Evolutionary conservation across 2,113 vertebrate species (phyloP), one percentile per base, ranked within the genome.

Genomic region (Grus americana): DNA sequence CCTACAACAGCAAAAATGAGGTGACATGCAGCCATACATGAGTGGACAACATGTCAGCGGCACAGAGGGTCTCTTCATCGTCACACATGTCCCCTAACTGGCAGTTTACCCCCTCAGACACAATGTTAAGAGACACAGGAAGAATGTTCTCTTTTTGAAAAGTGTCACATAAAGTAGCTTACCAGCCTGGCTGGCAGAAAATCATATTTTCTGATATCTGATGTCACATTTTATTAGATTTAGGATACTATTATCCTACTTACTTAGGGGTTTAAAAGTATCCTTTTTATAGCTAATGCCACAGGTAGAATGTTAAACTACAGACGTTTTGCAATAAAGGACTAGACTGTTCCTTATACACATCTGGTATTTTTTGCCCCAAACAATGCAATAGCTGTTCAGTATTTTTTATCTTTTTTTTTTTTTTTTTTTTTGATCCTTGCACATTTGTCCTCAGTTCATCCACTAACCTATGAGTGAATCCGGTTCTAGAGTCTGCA

Each of bases 61-160:
- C 95, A 97, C 93, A 96, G 96, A 97, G 96, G 92, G 97, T 96
- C 97, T 95, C 97, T 97, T 98, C 97, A 98, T 97, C 95, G 79
- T 96, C 94, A 96, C 95, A 65, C 91, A 68, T 57, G 81, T 94
- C 93, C 98, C 96, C 95, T 96, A 96, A 88, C 92, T 97, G 98
- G 97, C 98, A 98, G 97, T 95, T 97, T 92, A 96, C 96, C 97
- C 94, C 94, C 96, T 97, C 96, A 98, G 98, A 98, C 97, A 95
- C 97, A 94, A 98, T 98, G 95, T 97, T 97, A 98, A 97, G 97
- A 98, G 98, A 98, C 97, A 97, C 82, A 96, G 78, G 92, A 97
- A 98, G 97, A 98, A 98, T 98, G 98, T 98, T 98, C 98, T 98
- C 97, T 98, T 98, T 98, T 98, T 98, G 97, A 98, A 90, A 98